Base-by-base conservation (phyloP, 2,113 vertebrate species). In the Onychostruthus taczanowskii region DNA sequence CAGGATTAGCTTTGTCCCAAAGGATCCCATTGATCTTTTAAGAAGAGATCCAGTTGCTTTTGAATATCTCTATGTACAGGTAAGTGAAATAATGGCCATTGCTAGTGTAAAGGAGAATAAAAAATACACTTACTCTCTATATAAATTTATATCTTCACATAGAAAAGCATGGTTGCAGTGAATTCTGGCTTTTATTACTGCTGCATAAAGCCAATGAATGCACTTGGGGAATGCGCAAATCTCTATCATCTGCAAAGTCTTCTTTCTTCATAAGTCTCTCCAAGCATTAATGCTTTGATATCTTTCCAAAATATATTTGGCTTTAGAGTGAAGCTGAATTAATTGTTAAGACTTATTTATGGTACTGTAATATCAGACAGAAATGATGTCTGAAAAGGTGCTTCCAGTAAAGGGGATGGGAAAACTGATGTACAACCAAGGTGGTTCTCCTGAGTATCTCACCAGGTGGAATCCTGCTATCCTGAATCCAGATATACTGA, bases 31-130 rank as follows among this genome's bases (percentile, higher is more conserved):
- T 96, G 99, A 99, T 93, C 98, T 99, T 90, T 98, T 99, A 70
- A 98, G 99, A 94, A 98, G 98, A 98, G 99, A 99, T 93, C 99
- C 98, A 9, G 98, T 99, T 88, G 99, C 99, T 77, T 99, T 99
- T 87, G 99, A 99, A 91, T 99, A 99, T 97, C 99, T 99, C 53
- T 99, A 99, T 46, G 99, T 99, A 72, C 99, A 99, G 99, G 99
- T 99, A 98, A 90, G 97, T 97, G 76, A 91, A 75, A 76, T n/a
- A 28, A 50, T 1, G 6, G 9, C 28, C 20, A 61, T 16, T 70
- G 66, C 39, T 76, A 47, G 11, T 16, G 3, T 50, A 63, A 87
- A 81, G 52, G 26, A 58, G 21, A 87, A 66, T 39, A 16, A 75
- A 90, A 50, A 47, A 11, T 79, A 14, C 19, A 64, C 8, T 59